A percentile compares a stretch with the other conserved stretches of the same genome.
phyloP scores from a whole-genome alignment of 2,888 invertebrate genomes.

The Caenorhabditis sp. region DNA sequence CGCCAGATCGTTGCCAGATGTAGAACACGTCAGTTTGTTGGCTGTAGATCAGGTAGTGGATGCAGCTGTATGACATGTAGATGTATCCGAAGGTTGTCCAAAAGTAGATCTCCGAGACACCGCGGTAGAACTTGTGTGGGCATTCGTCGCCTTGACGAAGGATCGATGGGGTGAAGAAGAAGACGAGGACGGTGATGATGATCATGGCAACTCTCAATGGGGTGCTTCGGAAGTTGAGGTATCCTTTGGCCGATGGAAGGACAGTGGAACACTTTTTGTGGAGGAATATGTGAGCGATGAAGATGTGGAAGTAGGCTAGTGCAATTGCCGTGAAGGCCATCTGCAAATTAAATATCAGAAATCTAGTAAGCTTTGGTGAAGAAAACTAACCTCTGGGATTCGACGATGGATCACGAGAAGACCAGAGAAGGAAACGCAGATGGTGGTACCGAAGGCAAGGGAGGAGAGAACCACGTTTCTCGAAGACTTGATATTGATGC shows the following conservation, averaged over 20 bases:
- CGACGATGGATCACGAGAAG: not conserved
- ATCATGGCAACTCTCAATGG: not conserved
- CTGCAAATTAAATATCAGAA: not conserved
- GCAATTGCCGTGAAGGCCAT: not conserved
- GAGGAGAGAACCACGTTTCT: no score
- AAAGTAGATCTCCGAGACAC: not conserved
- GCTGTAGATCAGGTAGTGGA: not conserved
- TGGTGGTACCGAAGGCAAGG: no score
- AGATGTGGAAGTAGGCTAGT: not conserved
- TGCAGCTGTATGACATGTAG: not conserved
- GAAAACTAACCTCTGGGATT: not conserved
- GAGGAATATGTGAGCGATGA: not conserved
- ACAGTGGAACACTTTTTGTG: not conserved
- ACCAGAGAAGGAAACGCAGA: not conserved
- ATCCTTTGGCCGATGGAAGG: not conserved
- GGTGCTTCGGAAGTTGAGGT: not conserved
- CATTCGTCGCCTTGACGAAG: not conserved
- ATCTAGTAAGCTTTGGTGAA: not conserved
- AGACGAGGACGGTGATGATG: not conserved
- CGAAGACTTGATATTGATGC: no score
- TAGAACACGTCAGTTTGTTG: not conserved
- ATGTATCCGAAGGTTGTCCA: not conserved
- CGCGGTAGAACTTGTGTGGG: not conserved
- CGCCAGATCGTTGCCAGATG: not conserved
- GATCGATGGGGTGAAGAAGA: constrained; percentile 3